Percentiles rank a stretch among this genome's conserved stretches.
phyloP scores from a whole-genome alignment of 2,888 invertebrate species.

The Lycocerus yunnanus region DNA sequence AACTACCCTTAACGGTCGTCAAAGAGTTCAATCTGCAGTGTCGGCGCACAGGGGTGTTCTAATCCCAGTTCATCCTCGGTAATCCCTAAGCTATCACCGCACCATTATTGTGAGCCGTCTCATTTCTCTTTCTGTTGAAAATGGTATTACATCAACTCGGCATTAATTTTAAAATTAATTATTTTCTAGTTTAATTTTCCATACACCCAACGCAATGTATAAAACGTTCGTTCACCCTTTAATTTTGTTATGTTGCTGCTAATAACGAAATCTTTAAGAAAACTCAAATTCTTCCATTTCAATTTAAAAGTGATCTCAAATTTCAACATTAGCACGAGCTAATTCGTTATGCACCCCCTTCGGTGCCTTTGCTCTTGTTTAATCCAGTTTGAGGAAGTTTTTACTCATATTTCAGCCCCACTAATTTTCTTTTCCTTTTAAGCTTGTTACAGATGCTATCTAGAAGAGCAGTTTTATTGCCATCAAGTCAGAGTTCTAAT shows the following conservation, averaged over 20 bases:
- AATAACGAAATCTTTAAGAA: background rate
- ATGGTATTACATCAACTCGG: constrained; percentile 19
- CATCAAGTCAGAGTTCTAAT: constrained; percentile 45
- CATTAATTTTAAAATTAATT: constrained; percentile 7
- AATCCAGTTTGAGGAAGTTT: constrained; percentile 49
- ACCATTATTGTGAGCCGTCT: constrained; percentile 45
- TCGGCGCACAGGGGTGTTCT: constrained; percentile 43
- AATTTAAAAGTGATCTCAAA: constrained; percentile 28
- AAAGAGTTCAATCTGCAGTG: constrained; percentile 39
- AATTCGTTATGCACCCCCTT: constrained; percentile 49
- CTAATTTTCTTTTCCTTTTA: constrained; percentile 47
- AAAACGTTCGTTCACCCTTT: background rate
- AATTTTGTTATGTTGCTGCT: background rate
- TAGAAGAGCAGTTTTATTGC: constrained; percentile 45
- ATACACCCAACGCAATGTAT: background rate
- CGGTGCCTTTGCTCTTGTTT: constrained; percentile 44
- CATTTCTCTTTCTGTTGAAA: constrained; percentile 43
- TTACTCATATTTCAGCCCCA: constrained; percentile 44
- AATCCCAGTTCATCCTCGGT: constrained; percentile 49
- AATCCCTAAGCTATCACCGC: constrained; percentile 50
- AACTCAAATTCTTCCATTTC: background rate
- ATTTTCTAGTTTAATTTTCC: background rate
- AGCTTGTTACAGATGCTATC: constrained; percentile 45
- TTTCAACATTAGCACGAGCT: constrained; percentile 44
- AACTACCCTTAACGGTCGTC: constrained; percentile 22